Conservation (phyloP, 2,888 invertebrate species). For the Lithosia quadra region DNA sequence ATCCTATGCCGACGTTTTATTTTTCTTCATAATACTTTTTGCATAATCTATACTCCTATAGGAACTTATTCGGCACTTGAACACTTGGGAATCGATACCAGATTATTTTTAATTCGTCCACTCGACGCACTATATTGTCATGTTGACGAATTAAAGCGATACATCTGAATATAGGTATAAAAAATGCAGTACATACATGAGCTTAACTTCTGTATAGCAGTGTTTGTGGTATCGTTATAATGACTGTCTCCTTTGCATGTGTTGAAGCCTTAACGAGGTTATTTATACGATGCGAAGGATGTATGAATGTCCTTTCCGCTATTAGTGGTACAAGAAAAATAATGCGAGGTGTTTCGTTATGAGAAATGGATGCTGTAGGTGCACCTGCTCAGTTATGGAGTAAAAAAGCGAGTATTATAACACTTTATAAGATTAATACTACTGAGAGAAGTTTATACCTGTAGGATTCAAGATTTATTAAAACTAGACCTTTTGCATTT, state of each 20-base stretch:
- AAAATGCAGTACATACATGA: background rate
- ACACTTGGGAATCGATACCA: too few species aligned
- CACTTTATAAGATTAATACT: background rate
- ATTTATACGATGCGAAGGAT: constrained; percentile 37
- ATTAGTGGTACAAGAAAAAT: constrained; percentile 15
- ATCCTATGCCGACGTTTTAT: too few species aligned
- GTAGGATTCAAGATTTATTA: background rate
- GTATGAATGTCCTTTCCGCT: constrained; percentile 19
- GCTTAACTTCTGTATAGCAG: background rate
- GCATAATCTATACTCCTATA: too few species aligned
- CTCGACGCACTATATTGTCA: too few species aligned
- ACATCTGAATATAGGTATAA: too few species aligned
- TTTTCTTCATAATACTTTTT: too few species aligned
- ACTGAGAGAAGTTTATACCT: too few species aligned
- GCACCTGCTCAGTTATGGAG: background rate
- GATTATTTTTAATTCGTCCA: too few species aligned
- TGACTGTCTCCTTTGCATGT: constrained; percentile 52
- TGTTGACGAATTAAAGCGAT: too few species aligned
- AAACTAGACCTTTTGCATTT: background rate
- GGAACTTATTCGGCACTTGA: too few species aligned
- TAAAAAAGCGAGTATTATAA: background rate
- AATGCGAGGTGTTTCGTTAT: constrained; percentile 3
- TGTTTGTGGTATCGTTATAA: constrained; percentile 35
- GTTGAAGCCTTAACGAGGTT: constrained; percentile 45
- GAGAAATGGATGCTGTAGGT: background rate